Percentiles rank a stretch among this genome's conserved stretches.
Conservation (phyloP, 2,888 invertebrate genomes). For the Trilocha varians region DNA sequence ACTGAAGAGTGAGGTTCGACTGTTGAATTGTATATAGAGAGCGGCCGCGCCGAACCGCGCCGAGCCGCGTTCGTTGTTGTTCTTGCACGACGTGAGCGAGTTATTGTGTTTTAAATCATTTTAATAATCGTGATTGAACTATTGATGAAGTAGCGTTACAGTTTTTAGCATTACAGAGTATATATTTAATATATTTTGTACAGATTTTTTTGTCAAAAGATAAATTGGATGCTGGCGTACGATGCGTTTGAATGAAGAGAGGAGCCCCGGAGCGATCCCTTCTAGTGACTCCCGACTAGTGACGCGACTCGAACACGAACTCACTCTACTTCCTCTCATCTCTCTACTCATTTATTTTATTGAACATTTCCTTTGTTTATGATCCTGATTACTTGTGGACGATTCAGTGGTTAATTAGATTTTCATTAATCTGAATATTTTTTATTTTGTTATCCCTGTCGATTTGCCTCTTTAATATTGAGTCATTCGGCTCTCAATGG, state of each 20-base stretch:
- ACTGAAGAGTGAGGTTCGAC: slow-evolving; percentile 58
- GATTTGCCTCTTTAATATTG: slow-evolving; percentile 60
- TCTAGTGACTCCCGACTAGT: slow-evolving; percentile 32
- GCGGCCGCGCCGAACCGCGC: slow-evolving; percentile 28
- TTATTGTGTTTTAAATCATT: slow-evolving; percentile 73
- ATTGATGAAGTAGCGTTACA: slow-evolving; percentile 71
- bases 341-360: slow-evolving; percentile 40
- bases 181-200: slow-evolving; percentile 76
- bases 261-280: slow-evolving; percentile 57
- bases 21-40: slow-evolving; percentile 67
- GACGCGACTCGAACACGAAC: slow-evolving; percentile 30
- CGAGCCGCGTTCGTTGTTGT: slow-evolving; percentile 58
- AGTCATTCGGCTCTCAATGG: slow-evolving; percentile 59
- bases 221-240: slow-evolving; percentile 74
- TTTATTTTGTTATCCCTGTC: slow-evolving; percentile 71
- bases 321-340: slow-evolving; percentile 19
- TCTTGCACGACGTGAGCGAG: slow-evolving; percentile 64
- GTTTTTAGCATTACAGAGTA: slow-evolving; percentile 73
- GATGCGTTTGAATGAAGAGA: slow-evolving; percentile 68
- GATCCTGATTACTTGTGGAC: slow-evolving; percentile 67
- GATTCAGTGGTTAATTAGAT: slow-evolving; percentile 69
- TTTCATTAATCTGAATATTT: slow-evolving; percentile 68
- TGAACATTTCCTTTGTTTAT: slow-evolving; percentile 70
- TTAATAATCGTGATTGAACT: slow-evolving; percentile 71
- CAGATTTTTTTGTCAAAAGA: slow-evolving; percentile 75